phyloP scores from a whole-genome alignment of 2,797 vertebrate genomes.

The Synanceia verrucosa region DNA sequence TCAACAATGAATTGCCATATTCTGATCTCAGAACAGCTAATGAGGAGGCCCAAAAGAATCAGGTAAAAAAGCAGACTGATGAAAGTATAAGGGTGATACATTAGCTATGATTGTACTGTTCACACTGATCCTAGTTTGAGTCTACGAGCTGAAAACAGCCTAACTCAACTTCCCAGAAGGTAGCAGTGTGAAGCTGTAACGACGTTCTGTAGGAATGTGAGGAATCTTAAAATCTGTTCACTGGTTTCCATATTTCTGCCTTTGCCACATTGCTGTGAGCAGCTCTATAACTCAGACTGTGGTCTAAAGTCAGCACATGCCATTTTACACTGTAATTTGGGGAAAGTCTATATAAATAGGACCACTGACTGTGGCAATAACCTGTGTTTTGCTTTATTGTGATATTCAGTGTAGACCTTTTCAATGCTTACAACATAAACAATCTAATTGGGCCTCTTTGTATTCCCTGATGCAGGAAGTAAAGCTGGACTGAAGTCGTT shows the following conservation, averaged over 20 bases:
- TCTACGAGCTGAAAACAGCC: neutral
- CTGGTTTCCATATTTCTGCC: neutral
- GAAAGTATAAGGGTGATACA: neutral
- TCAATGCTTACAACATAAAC: no score
- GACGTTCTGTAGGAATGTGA: neutral
- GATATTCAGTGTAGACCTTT: no score
- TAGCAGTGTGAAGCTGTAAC: neutral
- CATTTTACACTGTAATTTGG: neutral
- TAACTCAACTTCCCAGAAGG: neutral
- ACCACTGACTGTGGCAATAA: neutral
- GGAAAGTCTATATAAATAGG: neutral
- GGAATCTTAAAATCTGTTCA: neutral
- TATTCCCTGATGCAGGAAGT: no score
- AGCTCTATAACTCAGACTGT: neutral
- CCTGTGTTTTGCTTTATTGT: neutral
- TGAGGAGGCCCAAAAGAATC: neutral
- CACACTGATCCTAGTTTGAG: no score
- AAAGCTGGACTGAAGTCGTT: no score
- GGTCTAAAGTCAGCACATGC: neutral
- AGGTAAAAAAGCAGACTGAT: neutral
- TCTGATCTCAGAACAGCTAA: neutral
- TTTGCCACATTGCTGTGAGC: neutral
- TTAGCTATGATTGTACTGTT: slow-evolving; percentile 1
- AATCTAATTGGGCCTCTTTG: no score
- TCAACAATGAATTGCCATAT: neutral